These are phyloP conservation scores for Fregetta grallaria DNA, from an alignment of 2,113 vertebrate species.

Conservation along the genomic window DNA sequence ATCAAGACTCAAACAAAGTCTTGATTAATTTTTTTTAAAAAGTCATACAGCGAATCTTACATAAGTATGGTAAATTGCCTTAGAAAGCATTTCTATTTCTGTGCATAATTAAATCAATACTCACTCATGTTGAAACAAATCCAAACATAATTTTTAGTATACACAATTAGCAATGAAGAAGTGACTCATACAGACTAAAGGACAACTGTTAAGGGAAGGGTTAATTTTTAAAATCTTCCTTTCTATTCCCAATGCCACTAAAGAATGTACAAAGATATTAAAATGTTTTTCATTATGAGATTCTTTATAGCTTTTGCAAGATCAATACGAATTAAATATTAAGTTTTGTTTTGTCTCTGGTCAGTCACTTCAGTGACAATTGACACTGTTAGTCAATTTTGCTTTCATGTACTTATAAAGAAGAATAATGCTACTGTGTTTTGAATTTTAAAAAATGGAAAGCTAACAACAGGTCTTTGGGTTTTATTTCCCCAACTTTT, in stretches of 20 bases:
- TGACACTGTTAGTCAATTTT: neutral
- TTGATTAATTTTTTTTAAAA: neutral
- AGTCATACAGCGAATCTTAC: neutral
- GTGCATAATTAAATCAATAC: slow-evolving; percentile 9
- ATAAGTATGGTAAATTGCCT: neutral
- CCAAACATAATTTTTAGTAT: neutral
- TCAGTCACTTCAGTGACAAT: neutral
- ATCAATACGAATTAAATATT: neutral
- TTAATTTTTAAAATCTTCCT: neutral
- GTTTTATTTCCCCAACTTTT: neutral
- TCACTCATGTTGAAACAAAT: neutral
- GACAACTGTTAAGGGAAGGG: neutral
- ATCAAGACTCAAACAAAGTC: neutral
- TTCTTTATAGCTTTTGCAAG: neutral
- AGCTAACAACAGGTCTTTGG: neutral
- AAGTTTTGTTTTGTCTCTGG: neutral
- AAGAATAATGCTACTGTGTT: neutral
- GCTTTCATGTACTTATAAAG: neutral
- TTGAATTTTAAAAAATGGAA: neutral
- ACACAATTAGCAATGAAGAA: neutral
- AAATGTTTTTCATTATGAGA: neutral
- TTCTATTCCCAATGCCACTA: neutral
- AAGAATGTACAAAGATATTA: neutral
- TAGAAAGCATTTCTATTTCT: neutral
- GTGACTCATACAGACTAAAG: neutral